Percentiles rank a stretch among this genome's conserved stretches.
Conservation (phyloP, 1,140 invertebrate genomes). For the Myzus persicae region DNA sequence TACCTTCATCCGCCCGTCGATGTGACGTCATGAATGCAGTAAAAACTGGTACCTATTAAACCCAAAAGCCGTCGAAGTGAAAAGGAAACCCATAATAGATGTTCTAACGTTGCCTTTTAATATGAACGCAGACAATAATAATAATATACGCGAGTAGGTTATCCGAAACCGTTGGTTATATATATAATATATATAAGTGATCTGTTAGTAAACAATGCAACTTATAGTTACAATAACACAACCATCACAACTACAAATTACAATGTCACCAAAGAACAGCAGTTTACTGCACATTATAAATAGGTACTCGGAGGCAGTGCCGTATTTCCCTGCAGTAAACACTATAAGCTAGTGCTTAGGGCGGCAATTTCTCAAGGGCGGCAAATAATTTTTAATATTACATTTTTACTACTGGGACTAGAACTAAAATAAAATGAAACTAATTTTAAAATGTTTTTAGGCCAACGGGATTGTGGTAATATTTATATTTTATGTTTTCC, state of each 20-base stretch:
- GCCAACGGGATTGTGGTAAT: too few species aligned
- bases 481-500: too few species aligned
- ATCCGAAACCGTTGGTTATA: not conserved
- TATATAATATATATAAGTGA: not conserved
- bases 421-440: too few species aligned
- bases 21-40: not conserved
- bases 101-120: not conserved
- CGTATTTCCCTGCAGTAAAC: too few species aligned
- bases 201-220: not conserved
- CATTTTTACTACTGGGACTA: too few species aligned
- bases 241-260: not conserved
- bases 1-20: conserved; percentile 5
- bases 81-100: not conserved
- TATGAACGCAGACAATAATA: not conserved
- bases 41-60: not conserved
- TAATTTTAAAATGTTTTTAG: too few species aligned
- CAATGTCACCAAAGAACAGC: not conserved
- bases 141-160: not conserved
- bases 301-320: too few species aligned
- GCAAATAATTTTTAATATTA: too few species aligned
- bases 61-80: not conserved
- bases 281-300: not conserved
- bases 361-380: too few species aligned
- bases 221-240: not conserved
- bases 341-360: too few species aligned